Conservation (phyloP, 2,888 invertebrate species). For the Plebejus anna region DNA sequence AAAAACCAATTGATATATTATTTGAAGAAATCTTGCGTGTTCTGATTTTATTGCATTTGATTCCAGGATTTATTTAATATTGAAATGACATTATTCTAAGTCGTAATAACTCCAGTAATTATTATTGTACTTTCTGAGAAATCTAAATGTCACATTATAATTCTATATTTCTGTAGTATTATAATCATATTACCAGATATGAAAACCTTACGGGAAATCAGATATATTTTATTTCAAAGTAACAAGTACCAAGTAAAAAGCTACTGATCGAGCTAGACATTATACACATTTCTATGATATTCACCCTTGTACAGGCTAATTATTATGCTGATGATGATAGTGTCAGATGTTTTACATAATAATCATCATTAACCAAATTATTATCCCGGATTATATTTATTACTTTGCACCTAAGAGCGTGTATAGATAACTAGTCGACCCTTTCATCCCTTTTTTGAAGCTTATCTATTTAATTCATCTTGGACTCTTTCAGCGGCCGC, state of each 20-base stretch:
- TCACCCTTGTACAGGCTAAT: not conserved
- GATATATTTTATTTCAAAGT: not conserved
- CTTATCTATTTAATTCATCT: conserved; percentile 78
- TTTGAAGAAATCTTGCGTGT: no score
- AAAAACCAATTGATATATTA: not conserved
- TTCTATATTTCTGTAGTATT: not conserved
- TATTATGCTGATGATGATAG: not conserved
- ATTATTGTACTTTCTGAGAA: not conserved
- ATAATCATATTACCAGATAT: not conserved
- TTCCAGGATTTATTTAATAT: not conserved
- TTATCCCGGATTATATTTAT: conserved; percentile 33
- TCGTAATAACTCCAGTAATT: not conserved
- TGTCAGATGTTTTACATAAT: conserved; percentile 28
- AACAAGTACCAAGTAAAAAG: not conserved
- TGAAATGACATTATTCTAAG: not conserved
- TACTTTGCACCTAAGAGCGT: conserved; percentile 37
- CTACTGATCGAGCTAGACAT: not conserved
- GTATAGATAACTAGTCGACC: conserved; percentile 47
- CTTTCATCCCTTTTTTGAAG: conserved; percentile 65
- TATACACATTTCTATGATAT: not conserved
- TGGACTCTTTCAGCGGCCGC: conserved; percentile 70
- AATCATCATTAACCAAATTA: conserved; percentile 22
- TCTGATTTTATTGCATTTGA: not conserved
- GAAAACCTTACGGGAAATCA: not conserved
- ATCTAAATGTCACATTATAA: not conserved